These are phyloP conservation scores for Anoplius nigerrimus DNA, from an alignment of 2,888 invertebrate genomes.

Conservation along the genomic window DNA sequence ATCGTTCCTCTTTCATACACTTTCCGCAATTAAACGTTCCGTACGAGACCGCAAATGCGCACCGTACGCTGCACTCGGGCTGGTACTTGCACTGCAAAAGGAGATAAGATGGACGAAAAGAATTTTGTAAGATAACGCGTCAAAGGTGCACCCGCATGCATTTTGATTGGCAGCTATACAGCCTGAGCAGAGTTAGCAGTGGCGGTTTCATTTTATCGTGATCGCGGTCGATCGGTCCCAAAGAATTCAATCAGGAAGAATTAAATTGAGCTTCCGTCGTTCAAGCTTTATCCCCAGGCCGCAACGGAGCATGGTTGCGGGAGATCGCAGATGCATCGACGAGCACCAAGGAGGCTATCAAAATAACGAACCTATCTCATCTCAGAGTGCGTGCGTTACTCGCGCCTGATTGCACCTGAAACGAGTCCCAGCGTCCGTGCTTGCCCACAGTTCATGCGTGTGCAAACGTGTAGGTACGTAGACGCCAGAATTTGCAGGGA, in stretches of 20 bases:
- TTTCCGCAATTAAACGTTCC: no score
- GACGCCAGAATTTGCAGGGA: no score
- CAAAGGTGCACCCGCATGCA: no score
- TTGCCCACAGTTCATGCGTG: slow-evolving; percentile 42
- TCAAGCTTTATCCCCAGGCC: slow-evolving; percentile 3
- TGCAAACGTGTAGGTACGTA: slow-evolving; percentile 31
- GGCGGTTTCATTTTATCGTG: no score
- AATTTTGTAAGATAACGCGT: no score
- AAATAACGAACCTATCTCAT: slow-evolving; percentile 70
- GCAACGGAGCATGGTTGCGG: neutral
- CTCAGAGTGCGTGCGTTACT: slow-evolving; percentile 64
- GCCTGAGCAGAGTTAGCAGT: no score
- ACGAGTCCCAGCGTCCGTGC: slow-evolving; percentile 41
- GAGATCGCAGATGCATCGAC: slow-evolving; percentile 9
- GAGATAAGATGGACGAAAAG: no score
- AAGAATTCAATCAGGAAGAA: neutral
- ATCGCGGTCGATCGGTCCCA: neutral
- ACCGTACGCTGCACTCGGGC: no score
- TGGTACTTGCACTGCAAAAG: no score
- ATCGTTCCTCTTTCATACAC: no score
- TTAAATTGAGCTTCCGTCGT: neutral
- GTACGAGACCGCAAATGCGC: no score
- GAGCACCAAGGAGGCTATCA: slow-evolving; percentile 61
- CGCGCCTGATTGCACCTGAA: slow-evolving; percentile 66
- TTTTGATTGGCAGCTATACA: no score